Evolutionary conservation across 2,888 invertebrate genomes (phyloP), one percentile per base, ranked within the genome.

Genomic region (Sinhomidia bicolor): DNA sequence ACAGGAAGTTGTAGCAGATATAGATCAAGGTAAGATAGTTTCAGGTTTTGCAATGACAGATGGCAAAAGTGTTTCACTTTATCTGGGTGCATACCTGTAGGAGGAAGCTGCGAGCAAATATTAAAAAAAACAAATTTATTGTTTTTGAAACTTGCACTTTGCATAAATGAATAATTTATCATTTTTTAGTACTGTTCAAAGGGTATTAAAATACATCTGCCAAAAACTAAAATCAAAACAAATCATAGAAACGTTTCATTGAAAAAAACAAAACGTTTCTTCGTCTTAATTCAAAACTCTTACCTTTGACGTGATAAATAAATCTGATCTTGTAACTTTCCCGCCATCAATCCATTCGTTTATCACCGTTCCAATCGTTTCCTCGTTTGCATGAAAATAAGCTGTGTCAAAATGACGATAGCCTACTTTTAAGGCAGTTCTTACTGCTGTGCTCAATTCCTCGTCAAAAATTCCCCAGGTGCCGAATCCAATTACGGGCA

Each of bases 401-500:
- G 93, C 93, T 12, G 93, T 93, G 89, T 94, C 93, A 62, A 93
- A 93, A 81, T 93, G 93, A 17, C 93, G 93, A 85, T 93, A 93
- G 10, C 93, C 93, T 14, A 91, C 89, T 26, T 93, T 92, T 29
- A 93, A 85, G 9, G 93, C 93, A 14, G 88, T 29, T 41, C 90
- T 85, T 10, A 92, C 51, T 14, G 91, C 90, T 10, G 47, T 65
- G 3, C 17, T 29, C 23, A 88, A 36, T 36, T 88, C 88, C 1
- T 88, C 85, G 36, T 79, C 88, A 9, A 88, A 88, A 29, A 90
- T 78, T 9, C 79, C 88, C 90, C 90, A 88, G 9, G 90, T 90
- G 32, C 96, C 96, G 0, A 91, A 71, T 10, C 91, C 91, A 74
- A 96, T 93, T 54, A 95, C 94, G n/a, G 96, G 96, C 95, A 96